A percentile compares a stretch with the other conserved stretches of the same genome.
phyloP scores from a whole-genome alignment of 2,888 invertebrate species.

The Phyllotreta cruciferae region DNA sequence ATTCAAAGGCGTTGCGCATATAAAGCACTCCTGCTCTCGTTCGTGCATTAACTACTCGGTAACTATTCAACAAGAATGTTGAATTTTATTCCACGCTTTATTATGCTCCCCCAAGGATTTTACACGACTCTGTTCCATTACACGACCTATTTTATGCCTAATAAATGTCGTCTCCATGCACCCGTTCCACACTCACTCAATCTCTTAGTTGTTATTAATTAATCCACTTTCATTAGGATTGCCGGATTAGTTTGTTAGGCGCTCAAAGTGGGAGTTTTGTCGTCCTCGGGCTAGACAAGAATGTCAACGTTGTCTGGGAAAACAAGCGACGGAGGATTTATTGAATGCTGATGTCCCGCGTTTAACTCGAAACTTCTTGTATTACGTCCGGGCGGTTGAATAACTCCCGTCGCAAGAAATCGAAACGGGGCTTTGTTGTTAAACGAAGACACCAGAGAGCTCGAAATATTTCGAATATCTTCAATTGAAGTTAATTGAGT shows the following conservation, averaged over 20 bases:
- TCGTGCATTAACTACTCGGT: conserved; percentile 6
- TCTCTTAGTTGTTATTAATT: conserved; percentile 17
- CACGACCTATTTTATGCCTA: conserved; percentile 14
- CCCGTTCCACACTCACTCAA: conserved; percentile 6
- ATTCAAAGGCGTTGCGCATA: neutral
- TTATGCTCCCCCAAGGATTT: conserved; percentile 11
- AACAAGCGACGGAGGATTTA: conserved; percentile 10
- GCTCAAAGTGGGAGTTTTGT: conserved; percentile 9
- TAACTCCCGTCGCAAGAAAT: no score
- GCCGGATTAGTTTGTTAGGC: conserved; percentile 14
- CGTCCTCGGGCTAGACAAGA: conserved; percentile 13
- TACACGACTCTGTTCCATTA: conserved; percentile 10
- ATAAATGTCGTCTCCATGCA: conserved; percentile 15
- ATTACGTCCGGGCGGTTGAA: no score
- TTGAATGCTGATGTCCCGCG: conserved; percentile 14
- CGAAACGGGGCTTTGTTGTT: no score
- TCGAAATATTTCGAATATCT: no score
- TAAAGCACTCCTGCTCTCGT: neutral
- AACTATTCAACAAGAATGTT: conserved; percentile 11
- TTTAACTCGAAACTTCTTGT: neutral
- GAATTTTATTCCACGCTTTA: conserved; percentile 8
- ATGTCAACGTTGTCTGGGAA: conserved; percentile 10
- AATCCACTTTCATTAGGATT: conserved; percentile 15
- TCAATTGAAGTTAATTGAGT: no score
- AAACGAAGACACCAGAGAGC: no score